Base-by-base conservation (phyloP, 2,797 vertebrate species). In the Pteropus rufus region DNA sequence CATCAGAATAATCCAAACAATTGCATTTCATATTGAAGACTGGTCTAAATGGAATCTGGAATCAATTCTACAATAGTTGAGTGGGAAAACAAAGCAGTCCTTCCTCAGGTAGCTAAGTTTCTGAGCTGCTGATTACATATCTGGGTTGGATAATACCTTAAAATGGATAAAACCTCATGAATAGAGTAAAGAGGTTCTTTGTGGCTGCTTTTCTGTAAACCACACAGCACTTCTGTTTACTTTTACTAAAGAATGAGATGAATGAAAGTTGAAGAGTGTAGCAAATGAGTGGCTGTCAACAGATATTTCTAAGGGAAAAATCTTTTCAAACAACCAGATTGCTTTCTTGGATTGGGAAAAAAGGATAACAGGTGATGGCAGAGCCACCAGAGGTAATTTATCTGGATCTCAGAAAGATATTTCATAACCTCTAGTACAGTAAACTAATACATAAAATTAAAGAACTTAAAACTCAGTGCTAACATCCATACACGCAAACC, bases 381-480 rank as follows among this genome's bases (percentile, higher is more conserved):
- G 69, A 84, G 31, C 54, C 91, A 89, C 93, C 56, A 34, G 23
- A 95, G 76, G 69, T 60, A 72, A 83, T 84, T 89, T 88, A 69
- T 54, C 69, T 81, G 80, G 24, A 86, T 95, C 82, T 93, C 54
- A 94, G 81, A 87, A 90, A 91, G 29, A 76, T 62, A 83, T 58
- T 86, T 89, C 69, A 56, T 84, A 90, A 93, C 44, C 67, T 96
- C 86, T 83, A 89, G 44, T 73, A 76, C 15, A 84, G 44, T 75
- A 69, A 89, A 77, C 62, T 95, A 91, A 89, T 89, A 89, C 72
- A 91, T 60, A 94, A 96, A 92, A 95, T 75, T 89, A 96, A 85
- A 65, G 41, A 88, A 89, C 91, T 93, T 86, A 80, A 85, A 95
- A 97, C 90, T 86, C 94, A 89, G 11, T 46, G 69, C 60, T 91